Percentiles rank a stretch among this genome's conserved stretches.
These are phyloP conservation scores for Chrysodeixis includens DNA, from an alignment of 2,888 invertebrate genomes.

Conservation along the genomic window DNA sequence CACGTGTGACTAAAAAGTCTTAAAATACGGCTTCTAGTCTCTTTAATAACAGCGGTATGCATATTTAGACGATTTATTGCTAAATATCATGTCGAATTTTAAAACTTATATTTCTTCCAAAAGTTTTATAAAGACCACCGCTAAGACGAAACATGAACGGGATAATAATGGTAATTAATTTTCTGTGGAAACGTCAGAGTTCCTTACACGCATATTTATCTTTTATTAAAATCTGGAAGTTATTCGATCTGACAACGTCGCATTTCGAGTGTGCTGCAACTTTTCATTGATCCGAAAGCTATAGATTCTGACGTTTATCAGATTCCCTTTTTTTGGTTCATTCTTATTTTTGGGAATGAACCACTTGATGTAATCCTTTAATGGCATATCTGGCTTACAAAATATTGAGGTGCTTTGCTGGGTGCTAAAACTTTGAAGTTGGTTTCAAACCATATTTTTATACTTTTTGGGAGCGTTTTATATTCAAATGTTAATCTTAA, in stretches of 20 bases:
- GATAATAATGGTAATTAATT: constrained; percentile 4
- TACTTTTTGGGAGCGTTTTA: too few species aligned
- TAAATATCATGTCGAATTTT: too few species aligned
- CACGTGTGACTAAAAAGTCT: too few species aligned
- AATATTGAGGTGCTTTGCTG: constrained; percentile 10
- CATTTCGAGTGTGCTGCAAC: constrained; percentile 21
- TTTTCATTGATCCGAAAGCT: constrained; percentile 23
- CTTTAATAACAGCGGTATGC: too few species aligned
- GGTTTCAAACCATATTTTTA: background rate
- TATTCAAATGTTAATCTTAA: too few species aligned
- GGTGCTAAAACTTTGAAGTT: background rate
- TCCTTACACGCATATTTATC: constrained; percentile 34
- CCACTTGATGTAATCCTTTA: constrained; percentile 33
- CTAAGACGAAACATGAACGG: constrained; percentile 1
- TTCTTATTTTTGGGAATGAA: constrained; percentile 25
- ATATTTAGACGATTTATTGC: too few species aligned
- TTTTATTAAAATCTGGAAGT: constrained; percentile 28
- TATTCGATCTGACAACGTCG: constrained; percentile 45
- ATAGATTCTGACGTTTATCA: constrained; percentile 32
- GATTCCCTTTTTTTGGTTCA: constrained; percentile 21
- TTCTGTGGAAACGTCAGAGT: constrained; percentile 1
- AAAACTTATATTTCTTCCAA: too few species aligned
- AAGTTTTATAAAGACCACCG: background rate
- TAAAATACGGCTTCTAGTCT: too few species aligned
- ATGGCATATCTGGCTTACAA: constrained; percentile 17